Percentiles rank a stretch among this genome's conserved stretches.
These are phyloP conservation scores for Meteorus cinctellus DNA, from an alignment of 2,888 invertebrate genomes.

Conservation along the genomic window DNA sequence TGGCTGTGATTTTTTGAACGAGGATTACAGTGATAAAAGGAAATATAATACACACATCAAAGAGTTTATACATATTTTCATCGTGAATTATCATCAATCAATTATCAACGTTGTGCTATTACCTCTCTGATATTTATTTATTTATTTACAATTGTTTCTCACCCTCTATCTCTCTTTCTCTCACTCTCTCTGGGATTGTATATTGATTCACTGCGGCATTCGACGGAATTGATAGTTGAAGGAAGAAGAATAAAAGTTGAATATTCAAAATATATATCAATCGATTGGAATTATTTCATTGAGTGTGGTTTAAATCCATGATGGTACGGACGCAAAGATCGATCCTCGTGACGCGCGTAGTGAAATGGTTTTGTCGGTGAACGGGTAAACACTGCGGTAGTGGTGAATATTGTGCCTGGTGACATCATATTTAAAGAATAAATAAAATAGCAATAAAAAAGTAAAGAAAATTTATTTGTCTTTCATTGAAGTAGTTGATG, in stretches of 20 bases:
- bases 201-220: not conserved
- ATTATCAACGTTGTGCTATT: not conserved
- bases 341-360: constrained; percentile 47
- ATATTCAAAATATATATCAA: not conserved
- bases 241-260: not conserved
- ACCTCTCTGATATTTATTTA: not conserved
- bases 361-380: constrained; percentile 48
- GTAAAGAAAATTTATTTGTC: too few relatives aligned
- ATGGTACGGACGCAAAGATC: constrained; percentile 55
- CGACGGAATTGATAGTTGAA: not conserved
- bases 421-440: constrained; percentile 17
- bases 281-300: not conserved
- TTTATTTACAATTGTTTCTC: not conserved
- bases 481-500: too few relatives aligned
- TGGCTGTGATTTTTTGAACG: constrained; percentile 1
- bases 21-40: constrained; percentile 6
- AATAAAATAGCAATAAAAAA: constrained; percentile 25
- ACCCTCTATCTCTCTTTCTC: too few relatives aligned
- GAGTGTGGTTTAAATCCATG: constrained; percentile 27
- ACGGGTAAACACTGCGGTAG: constrained; percentile 1
- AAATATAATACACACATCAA: not conserved
- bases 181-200: not conserved
- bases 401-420: constrained; percentile 30
- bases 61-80: not conserved
- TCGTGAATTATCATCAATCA: not conserved